phyloP scores from a whole-genome alignment of 92 coral and sea anemone genomes.

The Palythoa caribaeorum region DNA sequence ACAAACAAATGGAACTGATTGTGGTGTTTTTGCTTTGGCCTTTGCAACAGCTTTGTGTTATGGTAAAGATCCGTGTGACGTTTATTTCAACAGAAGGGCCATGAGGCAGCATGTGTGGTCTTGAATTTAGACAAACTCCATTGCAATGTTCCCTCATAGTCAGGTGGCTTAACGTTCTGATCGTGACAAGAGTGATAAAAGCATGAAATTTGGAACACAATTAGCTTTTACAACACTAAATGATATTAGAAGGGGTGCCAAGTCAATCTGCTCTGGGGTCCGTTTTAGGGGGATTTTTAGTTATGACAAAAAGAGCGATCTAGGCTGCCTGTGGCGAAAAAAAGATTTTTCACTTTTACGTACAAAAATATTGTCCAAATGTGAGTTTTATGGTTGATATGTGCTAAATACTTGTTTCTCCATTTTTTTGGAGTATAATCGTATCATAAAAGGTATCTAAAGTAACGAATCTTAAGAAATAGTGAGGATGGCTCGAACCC shows the following conservation, averaged over 20 bases:
- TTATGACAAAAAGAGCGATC: not conserved
- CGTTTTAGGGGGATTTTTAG: not conserved
- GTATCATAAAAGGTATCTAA: not conserved
- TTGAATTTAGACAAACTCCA: not conserved
- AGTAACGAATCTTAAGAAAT: not conserved
- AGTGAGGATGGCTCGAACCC: not conserved
- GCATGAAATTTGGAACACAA: no score
- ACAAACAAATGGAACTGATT: not conserved
- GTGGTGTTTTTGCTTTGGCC: constrained; percentile 18
- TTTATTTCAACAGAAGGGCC: not conserved
- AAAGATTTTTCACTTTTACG: not conserved
- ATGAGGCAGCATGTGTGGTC: not conserved
- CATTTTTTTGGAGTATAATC: not conserved
- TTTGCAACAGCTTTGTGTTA: constrained; percentile 20
- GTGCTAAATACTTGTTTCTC: not conserved
- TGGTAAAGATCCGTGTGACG: not conserved
- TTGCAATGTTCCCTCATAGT: not conserved
- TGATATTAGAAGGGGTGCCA: not conserved
- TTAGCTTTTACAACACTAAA: no score
- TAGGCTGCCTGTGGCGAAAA: not conserved
- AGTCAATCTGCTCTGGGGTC: not conserved
- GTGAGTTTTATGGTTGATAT: not conserved
- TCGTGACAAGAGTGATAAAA: no score
- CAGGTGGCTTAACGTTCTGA: no score
- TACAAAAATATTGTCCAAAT: not conserved